Conservation (phyloP, 2,113 vertebrate genomes). For the Neotragus pygmaeus region DNA sequence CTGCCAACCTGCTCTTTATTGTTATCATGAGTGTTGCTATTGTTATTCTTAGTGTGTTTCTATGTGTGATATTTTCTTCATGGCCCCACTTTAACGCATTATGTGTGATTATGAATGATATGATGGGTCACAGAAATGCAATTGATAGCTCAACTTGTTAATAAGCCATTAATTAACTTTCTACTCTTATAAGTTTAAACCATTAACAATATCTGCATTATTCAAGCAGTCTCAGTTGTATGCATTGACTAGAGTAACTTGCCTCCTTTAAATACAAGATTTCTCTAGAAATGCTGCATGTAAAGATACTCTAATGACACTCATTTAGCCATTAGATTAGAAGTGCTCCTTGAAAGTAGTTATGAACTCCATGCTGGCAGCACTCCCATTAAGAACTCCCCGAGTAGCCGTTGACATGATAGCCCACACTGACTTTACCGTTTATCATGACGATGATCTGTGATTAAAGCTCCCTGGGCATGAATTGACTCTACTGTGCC, state of each 20-base stretch:
- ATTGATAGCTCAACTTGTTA: not conserved
- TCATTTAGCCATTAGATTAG: constrained; percentile 26
- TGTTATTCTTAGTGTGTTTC: not conserved
- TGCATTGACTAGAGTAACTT: constrained; percentile 15
- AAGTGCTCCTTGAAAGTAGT: constrained; percentile 18
- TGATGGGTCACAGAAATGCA: not conserved
- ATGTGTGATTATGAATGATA: not conserved
- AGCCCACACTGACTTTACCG: not conserved
- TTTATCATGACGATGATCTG: constrained; percentile 31
- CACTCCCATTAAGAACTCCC: constrained; percentile 37
- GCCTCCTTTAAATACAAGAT: constrained; percentile 10
- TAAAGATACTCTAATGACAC: constrained; percentile 21
- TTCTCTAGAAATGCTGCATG: constrained; percentile 6
- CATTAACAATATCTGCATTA: not conserved
- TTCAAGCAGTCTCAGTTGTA: not conserved
- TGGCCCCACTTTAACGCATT: not conserved
- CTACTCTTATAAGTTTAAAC: not conserved
- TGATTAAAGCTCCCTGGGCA: constrained; percentile 55
- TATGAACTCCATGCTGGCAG: not conserved
- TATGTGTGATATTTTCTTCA: not conserved
- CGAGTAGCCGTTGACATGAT: not conserved
- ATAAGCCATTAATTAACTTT: not conserved
- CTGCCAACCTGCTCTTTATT: not conserved
- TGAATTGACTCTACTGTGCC: constrained; percentile 26
- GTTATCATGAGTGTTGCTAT: not conserved